These are phyloP conservation scores for Mongoloraphidia duomilia DNA, from an alignment of 2,888 invertebrate species.

Conservation along the genomic window DNA sequence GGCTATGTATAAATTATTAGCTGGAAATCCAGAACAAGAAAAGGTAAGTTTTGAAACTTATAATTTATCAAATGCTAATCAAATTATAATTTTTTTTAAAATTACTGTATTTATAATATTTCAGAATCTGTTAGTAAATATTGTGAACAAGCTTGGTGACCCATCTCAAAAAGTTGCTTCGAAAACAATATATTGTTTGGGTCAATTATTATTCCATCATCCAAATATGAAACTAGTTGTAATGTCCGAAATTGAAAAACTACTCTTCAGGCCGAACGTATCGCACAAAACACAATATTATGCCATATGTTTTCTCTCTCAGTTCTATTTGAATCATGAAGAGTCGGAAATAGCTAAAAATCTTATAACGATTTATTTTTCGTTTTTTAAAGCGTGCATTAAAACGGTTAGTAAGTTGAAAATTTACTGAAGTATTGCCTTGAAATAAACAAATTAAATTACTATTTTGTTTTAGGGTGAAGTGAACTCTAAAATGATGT, in stretches of 20 bases:
- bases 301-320: conserved; percentile 80
- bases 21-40: conserved; percentile 72
- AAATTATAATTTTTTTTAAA: too few species aligned
- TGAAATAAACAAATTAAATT: conserved; percentile 3
- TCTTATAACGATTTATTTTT: conserved; percentile 83
- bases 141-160: conserved; percentile 94
- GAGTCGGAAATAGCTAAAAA: conserved; percentile 64
- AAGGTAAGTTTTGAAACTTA: conserved; percentile 36
- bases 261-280: conserved; percentile 75
- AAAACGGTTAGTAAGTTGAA: conserved; percentile 43
- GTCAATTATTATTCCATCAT: conserved; percentile 68
- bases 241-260: conserved; percentile 73
- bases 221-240: conserved; percentile 87
- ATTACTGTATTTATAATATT: conserved; percentile 4
- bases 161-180: conserved; percentile 78
- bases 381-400: conserved; percentile 85
- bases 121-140: conserved; percentile 55
- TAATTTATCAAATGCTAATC: too few species aligned
- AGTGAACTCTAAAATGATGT: conserved; percentile 71
- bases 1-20: conserved; percentile 58
- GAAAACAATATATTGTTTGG: conserved; percentile 72
- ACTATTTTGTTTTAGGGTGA: conserved; percentile 39
- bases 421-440: conserved; percentile 1
- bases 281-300: conserved; percentile 80
- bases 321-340: conserved; percentile 61